Base-by-base conservation (phyloP, 2,797 vertebrate genomes). In the Bovichtus variegatus region DNA sequence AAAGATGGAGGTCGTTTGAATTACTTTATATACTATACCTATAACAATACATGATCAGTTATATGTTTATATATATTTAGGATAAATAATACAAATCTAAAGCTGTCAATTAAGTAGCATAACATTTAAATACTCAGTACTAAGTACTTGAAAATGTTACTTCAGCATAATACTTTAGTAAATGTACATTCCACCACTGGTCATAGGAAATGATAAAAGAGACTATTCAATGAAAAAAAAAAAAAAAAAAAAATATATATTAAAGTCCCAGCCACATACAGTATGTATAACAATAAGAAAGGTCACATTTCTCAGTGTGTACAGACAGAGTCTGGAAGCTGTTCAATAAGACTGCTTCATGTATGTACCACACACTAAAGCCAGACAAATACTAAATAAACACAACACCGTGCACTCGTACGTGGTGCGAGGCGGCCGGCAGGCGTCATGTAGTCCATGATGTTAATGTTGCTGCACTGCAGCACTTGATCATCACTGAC, bases 401-500 rank as follows among this genome's bases (percentile, higher is more conserved):
- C 61, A 54, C 47, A 54, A 40, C 55, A 47, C 6, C 29, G 46
- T 1, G 47, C 49, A 18, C n/a, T 53, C 73, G 69, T 27, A 27
- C 19, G 11, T 25, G 53, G 41, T 67, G 43, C 74, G 76, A 62
- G 51, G 60, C 61, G 40, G 36, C 64, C 61, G 40, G 36, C 64
- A 66, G 78, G 58, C 40, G 38, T 63, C 54, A 53, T 68, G 31
- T 53, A 51, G 76, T 49, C 72, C 31, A 31, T 53, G 77, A 81
- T 58, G 51, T 41, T 27, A n/a, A 50, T 25, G 40, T 27, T 65
- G 71, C 73, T 63, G 78, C 80, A 44, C 68, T 61, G 74, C 75
- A 49, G 74, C 75, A 77, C 63, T 77, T 81, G 70, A 86, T 89
- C 73, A 68, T 67, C 72, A 68, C 55, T 75, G 87, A 87, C 86